Base-by-base conservation (phyloP, 2,113 vertebrate genomes). In the Tiliqua scincoides region DNA sequence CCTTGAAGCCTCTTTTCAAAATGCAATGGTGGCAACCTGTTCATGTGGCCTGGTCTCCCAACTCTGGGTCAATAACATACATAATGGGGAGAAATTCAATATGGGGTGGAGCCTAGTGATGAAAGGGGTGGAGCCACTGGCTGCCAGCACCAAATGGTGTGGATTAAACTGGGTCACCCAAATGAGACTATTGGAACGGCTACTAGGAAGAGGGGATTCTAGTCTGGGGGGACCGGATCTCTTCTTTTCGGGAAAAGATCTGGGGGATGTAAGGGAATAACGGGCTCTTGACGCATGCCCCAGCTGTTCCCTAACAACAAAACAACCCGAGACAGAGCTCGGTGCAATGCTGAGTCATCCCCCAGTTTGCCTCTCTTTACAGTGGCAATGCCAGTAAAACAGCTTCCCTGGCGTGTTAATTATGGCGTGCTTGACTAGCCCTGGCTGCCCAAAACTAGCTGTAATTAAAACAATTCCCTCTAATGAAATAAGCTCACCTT, bases 401-500 rank as follows among this genome's bases (percentile, higher is more conserved):
- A 20, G 72, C 1, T 27, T 82, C 79, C 73, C 79, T 43, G 6
- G 85, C 23, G 85, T 17, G 72, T 30, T 82, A 68, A 82, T 82
- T 87, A 87, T 27, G 32, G 20, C 1, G 2, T 3, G 20, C 48
- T 23, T 15, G 23, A 2, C n/a, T 37, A 63, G 3, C 20, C 73
- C 25, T 40, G 30, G 2, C 40, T 62, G 6, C 65, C 59, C 43
- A 43, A 17, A 70, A 48, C 70, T 70, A 18, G 23, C 54, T 25
- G 21, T 87, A 83, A 87, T 87, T 87, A 87, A 83, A 87, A 71
- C 3, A 21, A 61, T 65, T 52, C 57, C n/a, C 32, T 76, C 86
- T 71, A 77, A 83, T 76, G 74, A 83, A 87, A 83, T 83, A 67
- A 59, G 63, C n/a, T 68, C 23, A 32, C 62, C 71, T 57, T 83